phyloP scores from a whole-genome alignment of 2,888 invertebrate species.

The Cephus rjabovi region DNA sequence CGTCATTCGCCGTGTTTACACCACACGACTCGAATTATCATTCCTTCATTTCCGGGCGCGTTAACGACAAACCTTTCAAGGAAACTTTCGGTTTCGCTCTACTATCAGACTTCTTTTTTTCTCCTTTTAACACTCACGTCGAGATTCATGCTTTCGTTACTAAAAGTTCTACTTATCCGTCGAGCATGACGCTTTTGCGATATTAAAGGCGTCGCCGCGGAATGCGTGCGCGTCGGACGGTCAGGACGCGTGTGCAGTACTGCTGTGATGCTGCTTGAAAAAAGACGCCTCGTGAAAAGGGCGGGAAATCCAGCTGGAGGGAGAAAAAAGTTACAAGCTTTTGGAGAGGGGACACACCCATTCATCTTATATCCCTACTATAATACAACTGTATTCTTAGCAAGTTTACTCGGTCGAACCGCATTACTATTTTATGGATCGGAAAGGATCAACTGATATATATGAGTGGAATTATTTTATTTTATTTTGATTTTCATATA shows the following conservation, averaged over 20 bases:
- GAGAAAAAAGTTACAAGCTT: slow-evolving; percentile 6
- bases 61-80: neutral
- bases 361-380: neutral
- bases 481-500: slow-evolving; percentile 9
- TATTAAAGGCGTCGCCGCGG: neutral
- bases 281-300: slow-evolving; percentile 36
- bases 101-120: neutral
- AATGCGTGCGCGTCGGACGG: slow-evolving; percentile 13
- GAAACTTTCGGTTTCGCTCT: neutral
- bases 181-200: slow-evolving; percentile 21
- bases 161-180: neutral
- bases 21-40: slow-evolving; percentile 30
- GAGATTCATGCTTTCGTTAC: neutral
- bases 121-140: neutral
- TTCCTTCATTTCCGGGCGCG: slow-evolving; percentile 28
- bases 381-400: neutral
- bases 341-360: slow-evolving; percentile 5
- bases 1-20: slow-evolving; percentile 43
- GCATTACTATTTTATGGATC: too few relatives aligned
- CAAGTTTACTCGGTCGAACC: neutral
- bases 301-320: slow-evolving; percentile 31
- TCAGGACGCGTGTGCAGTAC: slow-evolving; percentile 22
- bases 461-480: neutral
- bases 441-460: neutral
- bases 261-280: slow-evolving; percentile 22